Conservation (phyloP, 92 coral and sea anemone genomes). For the Parazoanthus darwini region DNA sequence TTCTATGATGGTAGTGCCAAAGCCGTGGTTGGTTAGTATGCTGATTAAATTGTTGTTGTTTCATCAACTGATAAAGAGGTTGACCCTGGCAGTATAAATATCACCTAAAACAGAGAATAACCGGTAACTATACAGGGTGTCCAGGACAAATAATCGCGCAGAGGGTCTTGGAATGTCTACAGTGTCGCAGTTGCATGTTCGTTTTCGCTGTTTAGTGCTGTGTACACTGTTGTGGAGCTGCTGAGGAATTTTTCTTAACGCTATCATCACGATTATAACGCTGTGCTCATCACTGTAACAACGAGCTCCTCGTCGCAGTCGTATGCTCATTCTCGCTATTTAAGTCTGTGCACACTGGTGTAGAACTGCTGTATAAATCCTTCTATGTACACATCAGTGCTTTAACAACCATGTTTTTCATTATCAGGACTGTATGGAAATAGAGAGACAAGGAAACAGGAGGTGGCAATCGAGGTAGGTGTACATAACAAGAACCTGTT, state of each 20-base stretch:
- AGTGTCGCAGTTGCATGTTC: background rate
- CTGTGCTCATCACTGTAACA: background rate
- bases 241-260: background rate
- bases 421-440: constrained; percentile 76
- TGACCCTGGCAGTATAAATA: background rate
- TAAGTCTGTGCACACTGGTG: background rate
- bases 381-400: background rate
- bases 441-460: constrained; percentile 57
- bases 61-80: too few species aligned
- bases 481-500: background rate
- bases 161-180: too few species aligned
- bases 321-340: background rate
- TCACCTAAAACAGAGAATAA: background rate
- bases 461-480: constrained; percentile 83
- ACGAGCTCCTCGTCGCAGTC: background rate
- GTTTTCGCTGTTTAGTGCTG: background rate
- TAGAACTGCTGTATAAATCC: background rate
- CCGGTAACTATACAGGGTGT: too few species aligned
- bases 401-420: background rate
- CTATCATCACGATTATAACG: background rate
- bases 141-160: too few species aligned
- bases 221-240: background rate
- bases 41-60: background rate
- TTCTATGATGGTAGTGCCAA: constrained; percentile 87
- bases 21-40: constrained; percentile 84